phyloP scores from a whole-genome alignment of 2,797 vertebrate genomes.

The Onychomys leucogaster region DNA sequence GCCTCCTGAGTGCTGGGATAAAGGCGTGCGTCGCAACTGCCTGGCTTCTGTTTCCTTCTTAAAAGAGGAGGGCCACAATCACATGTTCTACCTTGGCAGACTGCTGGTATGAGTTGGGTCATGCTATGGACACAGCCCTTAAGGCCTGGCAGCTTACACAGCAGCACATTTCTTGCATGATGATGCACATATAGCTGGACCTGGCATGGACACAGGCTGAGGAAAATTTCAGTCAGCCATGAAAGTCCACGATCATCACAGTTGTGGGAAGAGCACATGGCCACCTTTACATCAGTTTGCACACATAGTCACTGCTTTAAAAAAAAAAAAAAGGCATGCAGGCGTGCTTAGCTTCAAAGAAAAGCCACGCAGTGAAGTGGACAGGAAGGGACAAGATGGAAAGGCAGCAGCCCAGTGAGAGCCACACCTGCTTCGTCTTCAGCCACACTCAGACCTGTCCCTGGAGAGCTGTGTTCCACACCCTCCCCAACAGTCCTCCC shows the following conservation, averaged over 20 bases:
- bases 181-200: neutral
- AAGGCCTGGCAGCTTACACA: neutral
- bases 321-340: too few species aligned
- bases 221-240: neutral
- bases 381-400: neutral
- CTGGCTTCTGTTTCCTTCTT: neutral
- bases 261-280: neutral
- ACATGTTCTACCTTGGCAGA: neutral
- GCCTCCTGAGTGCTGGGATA: neutral
- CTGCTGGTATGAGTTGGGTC: neutral
- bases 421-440: neutral
- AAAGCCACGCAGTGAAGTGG: rapidly evolving
- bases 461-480: rapidly evolving
- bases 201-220: too few species aligned
- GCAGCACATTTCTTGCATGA: neutral
- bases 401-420: rapidly evolving
- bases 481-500: too few species aligned
- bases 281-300: neutral
- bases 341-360: too few species aligned
- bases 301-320: neutral
- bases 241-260: too few species aligned
- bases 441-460: too few species aligned
- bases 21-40: neutral
- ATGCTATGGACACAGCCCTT: rapidly evolving
- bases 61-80: neutral